phyloP scores from a whole-genome alignment of 2,113 vertebrate species.

The Pangasianodon gigas region DNA sequence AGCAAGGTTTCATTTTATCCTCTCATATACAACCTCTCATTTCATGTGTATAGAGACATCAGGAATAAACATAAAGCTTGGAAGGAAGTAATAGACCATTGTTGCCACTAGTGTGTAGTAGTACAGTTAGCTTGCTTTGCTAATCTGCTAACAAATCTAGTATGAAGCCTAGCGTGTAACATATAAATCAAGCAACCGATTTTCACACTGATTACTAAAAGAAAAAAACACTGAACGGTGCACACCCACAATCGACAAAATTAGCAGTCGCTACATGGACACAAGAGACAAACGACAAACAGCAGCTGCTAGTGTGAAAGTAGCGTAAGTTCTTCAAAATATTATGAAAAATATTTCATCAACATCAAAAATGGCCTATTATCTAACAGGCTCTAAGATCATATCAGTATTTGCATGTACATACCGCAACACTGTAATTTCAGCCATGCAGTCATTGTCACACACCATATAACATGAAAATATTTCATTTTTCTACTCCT shows the following conservation, averaged over 20 bases:
- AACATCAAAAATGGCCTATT: neutral
- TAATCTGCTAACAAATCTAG: neutral
- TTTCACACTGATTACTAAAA: neutral
- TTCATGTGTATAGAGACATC: neutral
- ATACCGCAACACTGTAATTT: neutral
- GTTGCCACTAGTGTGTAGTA: neutral
- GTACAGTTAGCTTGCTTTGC: neutral
- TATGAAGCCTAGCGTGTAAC: neutral
- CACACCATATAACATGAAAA: neutral
- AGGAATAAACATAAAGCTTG: neutral
- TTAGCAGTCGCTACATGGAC: neutral
- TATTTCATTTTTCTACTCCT: slow-evolving; percentile 4
- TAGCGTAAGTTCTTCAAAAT: neutral
- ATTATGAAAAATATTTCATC: neutral
- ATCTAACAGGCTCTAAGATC: neutral
- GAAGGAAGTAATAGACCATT: neutral
- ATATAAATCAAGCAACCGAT: neutral
- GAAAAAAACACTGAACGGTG: neutral
- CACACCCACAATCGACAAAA: neutral
- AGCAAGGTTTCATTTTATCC: neutral
- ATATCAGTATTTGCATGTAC: neutral
- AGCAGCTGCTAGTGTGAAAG: neutral
- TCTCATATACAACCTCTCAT: neutral
- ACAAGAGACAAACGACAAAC: neutral
- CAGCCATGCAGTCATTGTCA: neutral